Percentiles rank a stretch among this genome's conserved stretches.
These are phyloP conservation scores for Murina feae DNA, from an alignment of 2,113 vertebrate species.

Conservation along the genomic window DNA sequence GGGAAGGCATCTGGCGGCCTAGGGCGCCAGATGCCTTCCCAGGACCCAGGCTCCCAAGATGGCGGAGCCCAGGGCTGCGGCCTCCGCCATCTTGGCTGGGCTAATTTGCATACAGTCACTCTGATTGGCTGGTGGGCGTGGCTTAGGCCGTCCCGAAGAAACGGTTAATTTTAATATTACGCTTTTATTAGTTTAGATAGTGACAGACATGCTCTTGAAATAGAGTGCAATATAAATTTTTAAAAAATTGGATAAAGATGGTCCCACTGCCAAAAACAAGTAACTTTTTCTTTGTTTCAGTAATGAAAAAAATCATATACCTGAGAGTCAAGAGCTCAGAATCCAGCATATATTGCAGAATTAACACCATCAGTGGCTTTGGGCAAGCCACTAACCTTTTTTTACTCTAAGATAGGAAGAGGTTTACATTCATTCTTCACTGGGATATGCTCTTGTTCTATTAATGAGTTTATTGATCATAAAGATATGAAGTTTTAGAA, in stretches of 20 bases:
- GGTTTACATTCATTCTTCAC: background rate
- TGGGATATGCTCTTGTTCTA: background rate
- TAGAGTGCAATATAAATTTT: constrained; percentile 25
- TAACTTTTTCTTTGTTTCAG: constrained; percentile 31
- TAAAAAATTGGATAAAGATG: background rate
- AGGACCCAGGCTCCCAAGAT: too few relatives aligned
- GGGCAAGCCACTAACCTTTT: background rate
- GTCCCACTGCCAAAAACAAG: background rate
- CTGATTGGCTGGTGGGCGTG: too few relatives aligned
- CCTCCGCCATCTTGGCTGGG: too few relatives aligned
- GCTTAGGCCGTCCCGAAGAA: too few relatives aligned
- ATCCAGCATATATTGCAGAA: background rate
- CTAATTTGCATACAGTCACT: too few relatives aligned
- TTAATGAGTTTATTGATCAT: background rate
- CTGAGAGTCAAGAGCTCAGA: background rate
- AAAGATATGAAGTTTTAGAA: constrained; percentile 1
- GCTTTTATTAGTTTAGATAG: background rate
- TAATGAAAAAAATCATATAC: background rate
- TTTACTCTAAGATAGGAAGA: background rate
- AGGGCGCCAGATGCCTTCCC: too few relatives aligned
- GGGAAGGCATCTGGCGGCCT: too few relatives aligned
- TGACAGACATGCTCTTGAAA: background rate
- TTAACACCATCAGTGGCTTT: background rate
- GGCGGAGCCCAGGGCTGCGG: too few relatives aligned
- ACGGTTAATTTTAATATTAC: too few relatives aligned